Conservation (phyloP, 2,113 vertebrate species). For the Petaurus breviceps region DNA sequence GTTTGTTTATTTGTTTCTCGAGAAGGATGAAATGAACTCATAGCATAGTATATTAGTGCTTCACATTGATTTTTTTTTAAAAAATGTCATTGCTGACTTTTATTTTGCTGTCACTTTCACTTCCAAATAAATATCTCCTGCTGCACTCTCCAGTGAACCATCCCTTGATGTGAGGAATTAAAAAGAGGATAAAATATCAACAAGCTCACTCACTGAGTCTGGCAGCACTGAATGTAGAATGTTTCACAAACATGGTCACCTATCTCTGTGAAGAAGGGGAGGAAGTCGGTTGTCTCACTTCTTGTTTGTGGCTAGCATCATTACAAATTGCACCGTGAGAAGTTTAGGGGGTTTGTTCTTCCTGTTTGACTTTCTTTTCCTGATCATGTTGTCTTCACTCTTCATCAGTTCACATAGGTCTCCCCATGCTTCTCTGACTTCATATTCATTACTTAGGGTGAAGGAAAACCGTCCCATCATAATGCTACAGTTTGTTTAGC, state of each 20-base stretch:
- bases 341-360: background rate
- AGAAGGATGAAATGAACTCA: background rate
- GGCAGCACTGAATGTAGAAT: background rate
- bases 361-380: background rate
- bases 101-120: background rate
- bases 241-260: background rate
- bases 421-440: background rate
- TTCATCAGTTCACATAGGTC: background rate
- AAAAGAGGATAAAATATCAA: background rate
- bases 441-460: background rate
- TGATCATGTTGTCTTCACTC: background rate
- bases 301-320: background rate
- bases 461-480: background rate
- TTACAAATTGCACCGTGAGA: no score
- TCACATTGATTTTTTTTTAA: background rate
- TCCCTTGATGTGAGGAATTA: background rate
- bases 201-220: background rate
- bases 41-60: background rate
- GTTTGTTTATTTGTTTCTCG: background rate
- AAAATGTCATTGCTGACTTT: background rate
- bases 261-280: background rate
- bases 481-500: background rate
- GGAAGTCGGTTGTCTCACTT: background rate
- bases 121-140: background rate
- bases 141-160: background rate